A percentile compares a stretch with the other conserved stretches of the same genome.
Conservation (phyloP, 2,113 vertebrate genomes). For the Anthoscopus minutus region DNA sequence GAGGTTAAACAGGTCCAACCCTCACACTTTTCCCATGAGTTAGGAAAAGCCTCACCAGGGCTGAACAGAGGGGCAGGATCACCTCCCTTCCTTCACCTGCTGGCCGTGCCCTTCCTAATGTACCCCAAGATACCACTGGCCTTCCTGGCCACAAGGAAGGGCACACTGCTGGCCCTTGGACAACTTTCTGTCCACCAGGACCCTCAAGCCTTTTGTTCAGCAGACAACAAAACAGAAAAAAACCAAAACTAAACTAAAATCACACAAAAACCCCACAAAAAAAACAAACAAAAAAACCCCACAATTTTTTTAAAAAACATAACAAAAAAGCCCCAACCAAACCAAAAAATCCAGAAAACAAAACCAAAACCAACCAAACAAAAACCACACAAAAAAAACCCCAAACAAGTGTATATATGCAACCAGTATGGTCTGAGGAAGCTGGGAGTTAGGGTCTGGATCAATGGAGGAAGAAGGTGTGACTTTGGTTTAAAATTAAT, state of each 20-base stretch:
- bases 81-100: not conserved
- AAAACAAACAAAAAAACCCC: not conserved
- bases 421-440: not conserved
- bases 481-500: not conserved
- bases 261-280: too few species aligned
- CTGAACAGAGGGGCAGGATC: not conserved
- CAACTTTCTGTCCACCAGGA: not conserved
- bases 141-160: not conserved
- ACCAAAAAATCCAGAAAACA: not conserved
- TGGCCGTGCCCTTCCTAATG: fast-evolving
- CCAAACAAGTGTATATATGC: not conserved
- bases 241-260: too few species aligned
- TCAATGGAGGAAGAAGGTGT: not conserved
- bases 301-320: not conserved
- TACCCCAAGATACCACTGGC: fast-evolving
- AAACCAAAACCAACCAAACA: too few species aligned
- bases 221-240: not conserved
- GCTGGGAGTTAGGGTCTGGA: not conserved
- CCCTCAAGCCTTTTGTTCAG: not conserved
- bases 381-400: too few species aligned
- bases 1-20: not conserved
- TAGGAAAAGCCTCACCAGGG: not conserved
- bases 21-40: not conserved
- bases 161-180: not conserved
- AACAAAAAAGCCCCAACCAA: too few species aligned